Evolutionary conservation across 2,113 vertebrate species (phyloP), one percentile per base, ranked within the genome.

Genomic region (Microcebus jonahi): DNA sequence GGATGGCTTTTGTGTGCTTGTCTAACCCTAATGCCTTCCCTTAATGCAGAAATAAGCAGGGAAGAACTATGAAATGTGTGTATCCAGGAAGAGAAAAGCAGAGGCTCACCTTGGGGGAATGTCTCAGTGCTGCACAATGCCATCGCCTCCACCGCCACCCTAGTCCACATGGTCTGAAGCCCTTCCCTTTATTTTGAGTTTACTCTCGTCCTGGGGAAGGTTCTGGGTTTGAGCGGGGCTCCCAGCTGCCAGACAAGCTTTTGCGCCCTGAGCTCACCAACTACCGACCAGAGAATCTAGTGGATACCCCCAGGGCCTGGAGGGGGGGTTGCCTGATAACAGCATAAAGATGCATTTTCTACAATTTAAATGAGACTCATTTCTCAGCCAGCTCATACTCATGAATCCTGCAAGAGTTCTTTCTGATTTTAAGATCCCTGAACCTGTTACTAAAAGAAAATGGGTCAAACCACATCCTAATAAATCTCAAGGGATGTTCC

Each of bases 401-500:
- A 67, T 3, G 42, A 96, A 42, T 81, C 80, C 79, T 91, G 61
- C 68, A 73, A 91, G 13, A 90, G 80, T 86, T 91, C 79, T 83
- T 90, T 70, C 76, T 81, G 68, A 84, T 91, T 96, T 96, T 90
- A 92, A 94, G 81, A 96, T 93, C 48, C 34, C 82, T 83, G 83
- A 89, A 94, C 63, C n/a, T 96, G 57, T 80, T 82, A 89, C 91
- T 94, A 61, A 84, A 97, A 93, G 79, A 96, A 95, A 97, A 96
- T 42, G 42, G 65, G 53, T 79, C 68, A 93, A 67, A 83, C 80
- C 65, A 48, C 89, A 71, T 42, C 75, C 76, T 89, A 91, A 88
- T 89, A 89, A 89, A 87, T 89, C 83, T 94, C 91, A 55, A 73
- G 86, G 94, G 91, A 53, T 81, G 27, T 89, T 89, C 73, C 68